Evolutionary conservation across 2,113 vertebrate species (phyloP), one percentile per base, ranked within the genome.

Genomic region (Nothoprocta perdicaria): DNA sequence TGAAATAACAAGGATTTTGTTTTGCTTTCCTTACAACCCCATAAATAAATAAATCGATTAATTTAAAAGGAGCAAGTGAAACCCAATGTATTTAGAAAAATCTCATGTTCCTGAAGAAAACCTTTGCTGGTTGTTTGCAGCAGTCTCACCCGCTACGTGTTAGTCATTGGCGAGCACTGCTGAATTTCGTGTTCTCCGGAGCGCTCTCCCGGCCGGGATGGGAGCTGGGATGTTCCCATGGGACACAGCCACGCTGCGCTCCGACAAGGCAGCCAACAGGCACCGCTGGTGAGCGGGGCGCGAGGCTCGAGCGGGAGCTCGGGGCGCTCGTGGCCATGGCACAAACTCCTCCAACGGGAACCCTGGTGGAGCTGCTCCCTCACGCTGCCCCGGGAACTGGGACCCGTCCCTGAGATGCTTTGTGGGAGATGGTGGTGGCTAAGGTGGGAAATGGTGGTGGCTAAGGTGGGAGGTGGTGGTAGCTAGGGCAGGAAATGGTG

Each of bases 261-360:
- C 77, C 84, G 80, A 80, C 66, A 90, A 88, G 21, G 48, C 58
- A 72, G 80, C 73, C 83, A 88, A 90, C 23, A 94, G 71, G 23
- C 52, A 62, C 73, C 65, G 69, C 61, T 93, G 86, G 90, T 57
- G 65, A 87, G 65, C 77, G 83, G 80, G 6, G 1, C 55, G 63
- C 50, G 69, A 52, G 46, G 38, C 73, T 52, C 0, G 0, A 75
- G 83, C 45, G 52, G 40, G 29, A 74, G 33, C 65, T 74, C 3
- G 0, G 73, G 12, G 55, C 18, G 46, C 31, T 63, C n/a, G 68
- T 67, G 75, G 19, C 58, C 75, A 35, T 0, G 0, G 46, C 58
- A 11, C 46, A 52, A 82, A 84, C 22, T 19, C 19, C 76, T 40
- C 80, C 57, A 46, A 46, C 60, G 80, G 38, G 61, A 84, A 73